phyloP scores from a whole-genome alignment of 2,797 vertebrate genomes.

The Anisognathus igniventris region DNA sequence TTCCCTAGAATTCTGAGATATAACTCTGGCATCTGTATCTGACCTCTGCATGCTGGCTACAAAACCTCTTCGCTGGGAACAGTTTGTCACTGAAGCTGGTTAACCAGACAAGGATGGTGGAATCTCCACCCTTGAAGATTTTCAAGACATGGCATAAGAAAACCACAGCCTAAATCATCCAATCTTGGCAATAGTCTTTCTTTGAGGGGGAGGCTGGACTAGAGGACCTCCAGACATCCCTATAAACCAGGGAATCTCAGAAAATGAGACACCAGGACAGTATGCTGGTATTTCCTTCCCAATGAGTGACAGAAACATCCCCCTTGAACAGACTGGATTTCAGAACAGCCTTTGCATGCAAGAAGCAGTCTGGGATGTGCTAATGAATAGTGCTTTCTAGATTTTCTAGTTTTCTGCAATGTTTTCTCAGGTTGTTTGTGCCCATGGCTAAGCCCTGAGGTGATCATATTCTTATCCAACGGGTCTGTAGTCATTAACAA shows the following conservation, averaged over 20 bases:
- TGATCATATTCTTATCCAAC: neutral
- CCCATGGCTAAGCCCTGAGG: neutral
- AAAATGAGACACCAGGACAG: neutral
- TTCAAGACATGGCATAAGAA: neutral
- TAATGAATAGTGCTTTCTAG: neutral
- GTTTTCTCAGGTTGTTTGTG: neutral
- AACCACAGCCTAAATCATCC: neutral
- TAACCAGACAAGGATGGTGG: neutral
- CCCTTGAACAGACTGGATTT: neutral
- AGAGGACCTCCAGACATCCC: neutral
- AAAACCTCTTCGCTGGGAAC: neutral
- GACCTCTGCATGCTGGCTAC: neutral
- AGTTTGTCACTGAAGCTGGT: neutral
- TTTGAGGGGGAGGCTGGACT: neutral
- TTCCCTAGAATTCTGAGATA: neutral
- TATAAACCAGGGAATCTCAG: neutral
- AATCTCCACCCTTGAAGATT: neutral
- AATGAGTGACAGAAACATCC: neutral
- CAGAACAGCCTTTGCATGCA: neutral
- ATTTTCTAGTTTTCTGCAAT: neutral
- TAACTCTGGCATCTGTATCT: neutral
- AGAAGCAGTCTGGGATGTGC: neutral
- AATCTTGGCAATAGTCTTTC: neutral
- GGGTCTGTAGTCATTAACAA: neutral
- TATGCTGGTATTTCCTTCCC: neutral